Percentiles rank a stretch among this genome's conserved stretches.
Evolutionary conservation across 2,797 vertebrate genomes (phyloP).

Genomic region (Micromesistius poutassou): DNA sequence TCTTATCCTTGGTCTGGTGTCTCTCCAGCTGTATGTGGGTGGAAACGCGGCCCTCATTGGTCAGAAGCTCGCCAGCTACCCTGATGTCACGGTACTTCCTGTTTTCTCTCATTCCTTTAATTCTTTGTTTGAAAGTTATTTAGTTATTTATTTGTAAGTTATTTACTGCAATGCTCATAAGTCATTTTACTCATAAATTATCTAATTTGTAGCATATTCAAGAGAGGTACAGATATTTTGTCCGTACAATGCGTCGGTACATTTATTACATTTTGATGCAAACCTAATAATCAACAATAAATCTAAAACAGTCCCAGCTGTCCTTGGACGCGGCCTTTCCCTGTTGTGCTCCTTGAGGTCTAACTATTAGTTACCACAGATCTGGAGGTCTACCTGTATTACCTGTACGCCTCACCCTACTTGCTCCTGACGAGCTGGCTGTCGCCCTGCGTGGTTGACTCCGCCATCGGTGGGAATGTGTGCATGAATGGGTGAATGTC

Average conservation of each 20-base stretch:
- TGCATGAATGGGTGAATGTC: no score
- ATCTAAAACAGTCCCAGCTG: no score
- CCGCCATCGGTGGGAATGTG: no score
- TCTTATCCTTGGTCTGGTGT: neutral
- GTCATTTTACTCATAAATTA: neutral
- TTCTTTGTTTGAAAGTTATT: no score
- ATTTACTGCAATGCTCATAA: neutral
- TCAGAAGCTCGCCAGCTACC: slow-evolving; percentile 87
- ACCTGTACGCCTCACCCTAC: no score
- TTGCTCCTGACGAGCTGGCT: no score
- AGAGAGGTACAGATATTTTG: no score
- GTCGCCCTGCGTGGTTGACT: no score
- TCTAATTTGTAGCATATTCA: neutral
- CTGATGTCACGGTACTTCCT: slow-evolving; percentile 81
- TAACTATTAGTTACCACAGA: neutral
- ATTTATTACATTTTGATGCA: no score
- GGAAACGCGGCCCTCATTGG: slow-evolving; percentile 98
- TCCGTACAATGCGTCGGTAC: no score
- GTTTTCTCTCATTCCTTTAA: neutral
- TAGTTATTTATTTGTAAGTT: neutral
- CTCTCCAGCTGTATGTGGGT: slow-evolving; percentile 88
- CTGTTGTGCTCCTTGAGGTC: neutral
- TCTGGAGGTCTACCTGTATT: neutral
- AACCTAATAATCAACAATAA: no score
- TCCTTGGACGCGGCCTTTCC: no score